Conservation (phyloP, 1,140 invertebrate genomes). For the Mylabris phalerata region DNA sequence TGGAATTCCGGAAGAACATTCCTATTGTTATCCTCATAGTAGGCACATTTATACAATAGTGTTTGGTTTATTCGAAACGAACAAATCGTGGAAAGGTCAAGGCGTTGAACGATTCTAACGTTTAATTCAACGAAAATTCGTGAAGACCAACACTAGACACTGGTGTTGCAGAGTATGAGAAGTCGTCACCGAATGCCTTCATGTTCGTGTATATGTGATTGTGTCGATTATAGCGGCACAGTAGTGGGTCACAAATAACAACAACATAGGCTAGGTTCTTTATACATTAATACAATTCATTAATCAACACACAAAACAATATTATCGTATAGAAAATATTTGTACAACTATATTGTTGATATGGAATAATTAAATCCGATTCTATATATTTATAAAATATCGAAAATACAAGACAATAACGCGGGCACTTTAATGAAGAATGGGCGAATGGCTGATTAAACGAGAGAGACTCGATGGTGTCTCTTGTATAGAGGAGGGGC, state of each 20-base stretch:
- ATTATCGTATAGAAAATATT: background rate
- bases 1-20: too few relatives aligned
- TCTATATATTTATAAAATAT: conserved; percentile 3
- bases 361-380: background rate
- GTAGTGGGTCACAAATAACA: conserved; percentile 16
- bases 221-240: conserved; percentile 9
- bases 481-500: conserved; percentile 5
- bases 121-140: too few relatives aligned
- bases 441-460: too few relatives aligned
- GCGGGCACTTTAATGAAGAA: background rate
- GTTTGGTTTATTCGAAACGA: too few relatives aligned
- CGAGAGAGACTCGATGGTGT: conserved; percentile 2
- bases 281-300: background rate
- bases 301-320: background rate
- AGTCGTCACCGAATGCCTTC: conserved; percentile 12
- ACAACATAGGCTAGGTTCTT: conserved; percentile 1
- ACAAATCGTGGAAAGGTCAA: too few relatives aligned
- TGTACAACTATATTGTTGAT: conserved; percentile 9
- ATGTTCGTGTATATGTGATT: conserved; percentile 4
- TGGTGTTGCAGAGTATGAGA: conserved; percentile 12
- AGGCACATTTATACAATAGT: too few relatives aligned
- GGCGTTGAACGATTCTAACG: too few relatives aligned
- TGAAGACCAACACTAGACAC: conserved; percentile 11
- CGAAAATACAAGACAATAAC: conserved; percentile 10
- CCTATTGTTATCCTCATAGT: too few relatives aligned